Conservation (phyloP, 2,797 vertebrate genomes). For the Myotis myotis region DNA sequence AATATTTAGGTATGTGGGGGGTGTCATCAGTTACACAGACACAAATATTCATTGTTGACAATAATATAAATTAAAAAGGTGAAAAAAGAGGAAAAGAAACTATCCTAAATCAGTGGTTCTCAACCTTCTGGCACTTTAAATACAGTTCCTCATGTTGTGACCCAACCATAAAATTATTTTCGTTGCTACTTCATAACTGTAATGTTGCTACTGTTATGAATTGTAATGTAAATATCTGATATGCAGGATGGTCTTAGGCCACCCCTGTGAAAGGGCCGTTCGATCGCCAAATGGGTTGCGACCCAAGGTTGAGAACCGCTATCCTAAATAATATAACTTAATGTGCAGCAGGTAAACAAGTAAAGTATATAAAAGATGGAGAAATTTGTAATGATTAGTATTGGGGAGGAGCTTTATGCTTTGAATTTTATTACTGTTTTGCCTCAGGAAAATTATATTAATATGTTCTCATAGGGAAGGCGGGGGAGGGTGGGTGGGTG, state of each 20-base stretch:
- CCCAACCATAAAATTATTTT: no score
- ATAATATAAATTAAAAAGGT: neutral
- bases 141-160: no score
- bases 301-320: no score
- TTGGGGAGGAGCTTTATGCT: neutral
- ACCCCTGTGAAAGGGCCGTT: no score
- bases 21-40: neutral
- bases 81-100: neutral
- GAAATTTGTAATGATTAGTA: neutral
- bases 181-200: no score
- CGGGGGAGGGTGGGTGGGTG: no score
- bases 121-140: no score
- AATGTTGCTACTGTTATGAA: no score
- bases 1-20: neutral
- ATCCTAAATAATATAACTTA: neutral
- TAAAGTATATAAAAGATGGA: neutral
- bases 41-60: conserved; percentile 11
- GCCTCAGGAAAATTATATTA: neutral
- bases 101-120: neutral
- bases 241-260: no score
- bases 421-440: neutral
- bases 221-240: no score
- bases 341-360: neutral
- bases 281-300: no score
- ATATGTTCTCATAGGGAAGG: neutral